These are phyloP conservation scores for Lepus townsendii DNA, from an alignment of 2,797 vertebrate species.

Conservation along the genomic window DNA sequence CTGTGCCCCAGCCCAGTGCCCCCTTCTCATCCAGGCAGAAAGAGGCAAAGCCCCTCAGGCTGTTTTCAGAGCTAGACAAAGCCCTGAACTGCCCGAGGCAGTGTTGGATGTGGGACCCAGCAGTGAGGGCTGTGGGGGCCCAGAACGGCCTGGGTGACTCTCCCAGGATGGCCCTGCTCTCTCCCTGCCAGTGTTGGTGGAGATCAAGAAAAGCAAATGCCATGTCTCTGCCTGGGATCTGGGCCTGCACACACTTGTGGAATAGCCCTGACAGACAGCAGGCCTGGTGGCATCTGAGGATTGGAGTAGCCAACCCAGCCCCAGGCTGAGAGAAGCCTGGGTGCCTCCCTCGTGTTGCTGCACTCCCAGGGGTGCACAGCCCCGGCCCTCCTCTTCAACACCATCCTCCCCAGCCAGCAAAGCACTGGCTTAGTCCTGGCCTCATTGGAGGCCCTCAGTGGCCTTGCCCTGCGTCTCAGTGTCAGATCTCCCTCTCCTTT, in stretches of 20 bases:
- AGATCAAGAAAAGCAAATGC: not conserved
- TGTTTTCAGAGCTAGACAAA: not conserved
- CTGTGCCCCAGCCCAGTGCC: rapidly evolving
- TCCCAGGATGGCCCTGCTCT: not conserved
- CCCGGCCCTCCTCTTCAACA: rapidly evolving
- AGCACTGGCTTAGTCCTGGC: not conserved
- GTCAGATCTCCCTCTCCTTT: not conserved
- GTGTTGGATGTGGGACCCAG: not conserved
- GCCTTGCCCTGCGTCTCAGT: not conserved
- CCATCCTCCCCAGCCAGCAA: not conserved
- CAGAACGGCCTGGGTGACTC: no score
- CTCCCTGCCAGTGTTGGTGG: not conserved
- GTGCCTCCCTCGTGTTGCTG: not conserved
- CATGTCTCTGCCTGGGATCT: not conserved
- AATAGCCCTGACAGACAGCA: no score
- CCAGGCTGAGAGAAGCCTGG: not conserved
- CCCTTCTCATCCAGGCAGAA: rapidly evolving
- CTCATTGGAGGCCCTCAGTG: not conserved
- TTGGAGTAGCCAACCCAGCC: no score
- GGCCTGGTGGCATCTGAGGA: no score
- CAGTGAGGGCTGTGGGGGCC: not conserved
- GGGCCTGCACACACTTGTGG: not conserved
- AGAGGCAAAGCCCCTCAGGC: not conserved
- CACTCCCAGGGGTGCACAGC: rapidly evolving
- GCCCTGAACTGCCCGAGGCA: not conserved